Evolutionary conservation across 2,113 vertebrate genomes (phyloP).

Genomic region (Tetraodon nigroviridis): DNA sequence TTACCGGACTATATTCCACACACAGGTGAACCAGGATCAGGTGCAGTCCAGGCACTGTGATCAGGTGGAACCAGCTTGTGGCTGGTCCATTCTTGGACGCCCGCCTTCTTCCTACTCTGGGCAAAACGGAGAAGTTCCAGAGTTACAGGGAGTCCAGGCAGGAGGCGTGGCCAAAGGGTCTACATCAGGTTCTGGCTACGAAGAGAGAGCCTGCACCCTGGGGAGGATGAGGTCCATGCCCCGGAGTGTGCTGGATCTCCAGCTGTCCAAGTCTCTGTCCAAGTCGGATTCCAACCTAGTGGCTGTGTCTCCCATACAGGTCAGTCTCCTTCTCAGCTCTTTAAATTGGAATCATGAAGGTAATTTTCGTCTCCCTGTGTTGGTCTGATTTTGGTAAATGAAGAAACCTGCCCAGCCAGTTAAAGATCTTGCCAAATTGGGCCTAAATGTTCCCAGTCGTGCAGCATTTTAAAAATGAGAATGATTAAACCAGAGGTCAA

Average conservation of each 20-base stretch:
- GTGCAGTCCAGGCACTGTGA: slow-evolving; percentile 20
- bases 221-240: slow-evolving; percentile 91
- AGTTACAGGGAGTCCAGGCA: slow-evolving; percentile 62
- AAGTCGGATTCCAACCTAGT: slow-evolving; percentile 96
- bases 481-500: slow-evolving; percentile 46
- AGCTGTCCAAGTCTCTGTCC: slow-evolving; percentile 87
- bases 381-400: slow-evolving; percentile 21
- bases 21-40: slow-evolving; percentile 78
- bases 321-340: slow-evolving; percentile 1
- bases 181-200: slow-evolving; percentile 66
- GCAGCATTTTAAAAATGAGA: slow-evolving; percentile 33
- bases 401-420: slow-evolving; percentile 39
- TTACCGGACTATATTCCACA: slow-evolving; percentile 93
- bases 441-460: slow-evolving; percentile 32
- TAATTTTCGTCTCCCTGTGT: slow-evolving; percentile 27
- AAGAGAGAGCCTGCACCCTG: slow-evolving; percentile 90
- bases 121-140: slow-evolving; percentile 73
- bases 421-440: slow-evolving; percentile 41
- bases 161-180: slow-evolving; percentile 65
- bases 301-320: slow-evolving; percentile 64
- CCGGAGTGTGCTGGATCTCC: slow-evolving; percentile 86
- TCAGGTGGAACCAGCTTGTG: slow-evolving; percentile 26
- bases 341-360: slow-evolving; percentile 8
- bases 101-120: slow-evolving; percentile 27
- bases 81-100: slow-evolving; percentile 38